A percentile compares a stretch with the other conserved stretches of the same genome.
These are phyloP conservation scores for Agraylea sexmaculata DNA, from an alignment of 1,140 invertebrate species.

Conservation along the genomic window DNA sequence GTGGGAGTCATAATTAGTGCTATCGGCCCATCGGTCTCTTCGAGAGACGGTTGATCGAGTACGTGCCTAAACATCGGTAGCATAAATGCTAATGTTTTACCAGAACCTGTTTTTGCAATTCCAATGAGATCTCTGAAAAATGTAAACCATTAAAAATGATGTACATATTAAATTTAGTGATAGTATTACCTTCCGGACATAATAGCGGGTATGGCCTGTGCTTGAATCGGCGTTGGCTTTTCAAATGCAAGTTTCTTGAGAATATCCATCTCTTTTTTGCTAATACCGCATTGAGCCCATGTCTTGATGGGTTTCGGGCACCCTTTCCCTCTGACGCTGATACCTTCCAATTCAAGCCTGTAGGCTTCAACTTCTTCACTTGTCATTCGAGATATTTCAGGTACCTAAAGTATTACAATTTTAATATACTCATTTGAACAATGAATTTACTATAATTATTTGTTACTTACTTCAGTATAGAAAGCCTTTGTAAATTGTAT, in stretches of 20 bases:
- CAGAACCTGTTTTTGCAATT: constrained; percentile 98
- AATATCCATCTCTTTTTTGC: constrained; percentile 90
- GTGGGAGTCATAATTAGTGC: constrained; percentile 97
- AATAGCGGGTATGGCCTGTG: constrained; percentile 96
- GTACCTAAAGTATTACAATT: constrained; percentile 33
- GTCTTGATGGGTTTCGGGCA: constrained; percentile 92
- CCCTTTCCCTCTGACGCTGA: constrained; percentile 72
- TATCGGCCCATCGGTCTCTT: constrained; percentile 95
- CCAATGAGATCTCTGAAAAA: constrained; percentile 82
- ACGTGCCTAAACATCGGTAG: constrained; percentile 98
- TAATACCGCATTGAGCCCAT: constrained; percentile 98
- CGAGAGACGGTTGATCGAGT: constrained; percentile 82
- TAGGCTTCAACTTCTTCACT: constrained; percentile 77
- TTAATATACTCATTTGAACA: neutral
- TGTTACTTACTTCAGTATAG: constrained; percentile 74
- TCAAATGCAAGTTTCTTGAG: constrained; percentile 89
- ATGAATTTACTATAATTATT: neutral
- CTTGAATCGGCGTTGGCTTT: constrained; percentile 97
- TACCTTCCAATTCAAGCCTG: constrained; percentile 73
- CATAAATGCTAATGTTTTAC: constrained; percentile 97
- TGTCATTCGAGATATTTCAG: constrained; percentile 77
- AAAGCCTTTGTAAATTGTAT: constrained; percentile 88
- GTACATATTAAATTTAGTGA: neutral
- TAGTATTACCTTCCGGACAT: constrained; percentile 67
- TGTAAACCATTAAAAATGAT: neutral